Conservation (phyloP, 2,888 invertebrate species). For the Cerastis leucographa region DNA sequence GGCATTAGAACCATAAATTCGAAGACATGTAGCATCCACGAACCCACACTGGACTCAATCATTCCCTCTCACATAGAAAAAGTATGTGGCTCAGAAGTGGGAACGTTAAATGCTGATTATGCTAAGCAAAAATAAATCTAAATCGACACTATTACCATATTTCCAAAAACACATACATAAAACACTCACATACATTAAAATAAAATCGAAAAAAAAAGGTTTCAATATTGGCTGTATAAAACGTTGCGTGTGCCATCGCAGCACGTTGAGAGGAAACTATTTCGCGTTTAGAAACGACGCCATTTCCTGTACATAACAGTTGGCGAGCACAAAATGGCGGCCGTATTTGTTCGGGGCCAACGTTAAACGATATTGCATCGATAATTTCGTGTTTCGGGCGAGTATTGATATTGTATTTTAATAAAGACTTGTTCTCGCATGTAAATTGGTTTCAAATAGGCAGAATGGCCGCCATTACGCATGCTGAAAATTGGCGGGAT, state of each 20-base stretch:
- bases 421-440: slow-evolving; percentile 54
- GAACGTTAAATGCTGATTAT: background rate
- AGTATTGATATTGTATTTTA: slow-evolving; percentile 67
- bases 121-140: background rate
- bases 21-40: background rate
- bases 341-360: slow-evolving; percentile 58
- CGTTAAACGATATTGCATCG: slow-evolving; percentile 67
- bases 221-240: slow-evolving; percentile 59
- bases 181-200: slow-evolving; percentile 15
- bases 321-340: slow-evolving; percentile 65
- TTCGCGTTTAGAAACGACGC: slow-evolving; percentile 71
- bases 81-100: background rate
- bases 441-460: slow-evolving; percentile 61
- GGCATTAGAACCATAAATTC: background rate
- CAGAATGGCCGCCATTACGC: slow-evolving; percentile 5
- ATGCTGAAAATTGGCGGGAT: slow-evolving; percentile 24
- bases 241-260: slow-evolving; percentile 50
- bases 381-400: slow-evolving; percentile 65
- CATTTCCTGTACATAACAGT: slow-evolving; percentile 71
- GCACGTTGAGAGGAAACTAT: slow-evolving; percentile 71
- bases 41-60: background rate
- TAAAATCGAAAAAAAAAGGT: slow-evolving; percentile 24
- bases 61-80: background rate
- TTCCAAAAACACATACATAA: slow-evolving; percentile 7
- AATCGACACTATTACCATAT: background rate